These are phyloP conservation scores for Cantharis rufa DNA, from an alignment of 2,888 invertebrate species.

Conservation along the genomic window DNA sequence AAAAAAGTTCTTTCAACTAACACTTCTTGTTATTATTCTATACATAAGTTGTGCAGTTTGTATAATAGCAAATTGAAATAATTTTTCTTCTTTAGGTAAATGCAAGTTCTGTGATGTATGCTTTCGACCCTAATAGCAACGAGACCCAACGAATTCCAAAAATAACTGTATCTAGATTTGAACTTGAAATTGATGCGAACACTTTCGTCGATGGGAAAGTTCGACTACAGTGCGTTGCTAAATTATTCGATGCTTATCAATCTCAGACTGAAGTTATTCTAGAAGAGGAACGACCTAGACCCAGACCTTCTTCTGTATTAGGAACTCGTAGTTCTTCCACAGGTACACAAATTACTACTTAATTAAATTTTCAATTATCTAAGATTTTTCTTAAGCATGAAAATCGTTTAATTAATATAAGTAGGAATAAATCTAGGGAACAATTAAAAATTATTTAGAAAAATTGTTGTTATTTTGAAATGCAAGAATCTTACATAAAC, in stretches of 20 bases:
- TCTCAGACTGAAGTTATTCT: slow-evolving; percentile 66
- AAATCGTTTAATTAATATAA: background rate
- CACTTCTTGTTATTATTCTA: slow-evolving; percentile 28
- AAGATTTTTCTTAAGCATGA: background rate
- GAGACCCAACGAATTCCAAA: slow-evolving; percentile 40
- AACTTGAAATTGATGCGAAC: slow-evolving; percentile 66
- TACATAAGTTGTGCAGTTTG: slow-evolving; percentile 24
- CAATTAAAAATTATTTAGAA: too few species aligned
- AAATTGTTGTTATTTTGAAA: background rate
- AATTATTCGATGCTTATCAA: slow-evolving; percentile 69
- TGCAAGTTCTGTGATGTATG: slow-evolving; percentile 40
- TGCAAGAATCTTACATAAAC: background rate
- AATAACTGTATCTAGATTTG: slow-evolving; percentile 54
- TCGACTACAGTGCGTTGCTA: slow-evolving; percentile 69
- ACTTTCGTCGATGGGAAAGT: slow-evolving; percentile 69
- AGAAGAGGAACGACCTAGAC: slow-evolving; percentile 75
- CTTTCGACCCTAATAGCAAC: slow-evolving; percentile 37
- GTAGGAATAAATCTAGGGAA: background rate
- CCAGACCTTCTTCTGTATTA: slow-evolving; percentile 74
- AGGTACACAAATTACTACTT: slow-evolving; percentile 33
- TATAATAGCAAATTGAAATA: slow-evolving; percentile 31
- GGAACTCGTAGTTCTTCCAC: slow-evolving; percentile 57
- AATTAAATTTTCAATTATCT: background rate
- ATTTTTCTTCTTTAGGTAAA: slow-evolving; percentile 44
- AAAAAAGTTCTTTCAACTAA: slow-evolving; percentile 23